Base-by-base conservation (phyloP, 2,888 invertebrate genomes). In the Melanophora roralis region DNA sequence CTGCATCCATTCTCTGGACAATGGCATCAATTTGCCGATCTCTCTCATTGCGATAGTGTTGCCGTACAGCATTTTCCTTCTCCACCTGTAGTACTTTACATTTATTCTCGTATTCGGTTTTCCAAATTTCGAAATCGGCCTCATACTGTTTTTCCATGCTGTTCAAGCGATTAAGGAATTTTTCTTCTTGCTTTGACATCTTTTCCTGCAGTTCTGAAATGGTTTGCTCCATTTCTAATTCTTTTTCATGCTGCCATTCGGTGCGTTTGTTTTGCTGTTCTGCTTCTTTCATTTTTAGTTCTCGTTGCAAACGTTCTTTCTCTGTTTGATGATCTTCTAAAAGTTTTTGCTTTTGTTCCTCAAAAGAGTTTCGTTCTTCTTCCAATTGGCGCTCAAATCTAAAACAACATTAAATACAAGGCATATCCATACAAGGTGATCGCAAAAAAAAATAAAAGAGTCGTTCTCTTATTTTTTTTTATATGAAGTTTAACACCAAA, bases 11-110 rank as follows among this genome's bases (percentile, higher is more conserved):
- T 75, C 89, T 87, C 16, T 86, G 86, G 12, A 90, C 89, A 59
- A 90, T 87, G 11, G 86, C 87, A 80, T 96, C 95, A 67, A 96
- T 95, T 90, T 96, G 95, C 55, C 92, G 92, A 89, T 96, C 96
- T 72, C 96, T 90, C 86, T 96, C 95, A 60, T 91, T 91, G 86
- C 93, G 93, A 86, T 93, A 93, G 82, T 94, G 93, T 32, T 94
- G 93, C 1, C 93, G 89, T 84, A 96, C 93, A 83, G 92, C 92
- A 71, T 91, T 91, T 89, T 95, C 94, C 85, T 92, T 94, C 86
- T 93, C 93, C 71, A 92, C 92, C 64, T 95, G 89, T 9, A 92
- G 87, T 32, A 91, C 82, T 73, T 89, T 89, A 53, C 86, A 85
- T 21, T 87, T 85, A 76, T 87, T 89, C 81, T 91, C 91, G 83